Conservation (phyloP, 2,888 invertebrate genomes). For the Therioaphis trifolii region DNA sequence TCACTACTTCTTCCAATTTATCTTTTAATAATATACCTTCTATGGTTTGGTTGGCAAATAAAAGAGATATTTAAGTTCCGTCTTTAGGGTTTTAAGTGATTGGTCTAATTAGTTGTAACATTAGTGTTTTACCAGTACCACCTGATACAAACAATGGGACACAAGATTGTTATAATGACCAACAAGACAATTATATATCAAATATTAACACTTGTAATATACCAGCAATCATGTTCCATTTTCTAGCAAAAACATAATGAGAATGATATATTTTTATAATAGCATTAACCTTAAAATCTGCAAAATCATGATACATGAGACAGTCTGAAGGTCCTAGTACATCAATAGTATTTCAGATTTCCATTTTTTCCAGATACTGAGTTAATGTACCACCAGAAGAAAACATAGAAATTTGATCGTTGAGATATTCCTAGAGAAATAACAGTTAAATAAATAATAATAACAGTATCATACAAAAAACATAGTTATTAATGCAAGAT, state of each 20-base stretch:
- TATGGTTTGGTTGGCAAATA: conserved; percentile 97
- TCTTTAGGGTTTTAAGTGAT: conserved; percentile 84
- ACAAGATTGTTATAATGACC: conserved; percentile 38
- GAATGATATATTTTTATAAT: conserved; percentile 85
- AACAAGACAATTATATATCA: conserved; percentile 19
- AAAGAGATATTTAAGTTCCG: conserved; percentile 80
- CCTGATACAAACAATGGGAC: conserved; percentile 70
- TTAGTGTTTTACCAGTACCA: conserved; percentile 96
- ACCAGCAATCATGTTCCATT: conserved; percentile 95
- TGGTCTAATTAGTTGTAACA: conserved; percentile 92
- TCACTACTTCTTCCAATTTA: conserved; percentile 84
- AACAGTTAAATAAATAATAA: neutral
- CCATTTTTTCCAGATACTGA: conserved; percentile 89
- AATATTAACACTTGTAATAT: conserved; percentile 64
- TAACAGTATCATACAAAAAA: neutral
- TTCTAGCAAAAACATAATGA: conserved; percentile 75
- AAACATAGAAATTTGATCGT: conserved; percentile 95
- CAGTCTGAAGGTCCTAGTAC: conserved; percentile 95
- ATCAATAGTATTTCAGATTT: conserved; percentile 92
- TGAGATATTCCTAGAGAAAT: conserved; percentile 85
- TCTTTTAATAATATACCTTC: conserved; percentile 90
- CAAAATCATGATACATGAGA: conserved; percentile 84
- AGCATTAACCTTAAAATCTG: conserved; percentile 85
- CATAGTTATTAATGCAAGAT: neutral
- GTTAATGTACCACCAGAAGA: conserved; percentile 98